Conservation (phyloP, 2,888 invertebrate species). For the Coelopa pilipes region DNA sequence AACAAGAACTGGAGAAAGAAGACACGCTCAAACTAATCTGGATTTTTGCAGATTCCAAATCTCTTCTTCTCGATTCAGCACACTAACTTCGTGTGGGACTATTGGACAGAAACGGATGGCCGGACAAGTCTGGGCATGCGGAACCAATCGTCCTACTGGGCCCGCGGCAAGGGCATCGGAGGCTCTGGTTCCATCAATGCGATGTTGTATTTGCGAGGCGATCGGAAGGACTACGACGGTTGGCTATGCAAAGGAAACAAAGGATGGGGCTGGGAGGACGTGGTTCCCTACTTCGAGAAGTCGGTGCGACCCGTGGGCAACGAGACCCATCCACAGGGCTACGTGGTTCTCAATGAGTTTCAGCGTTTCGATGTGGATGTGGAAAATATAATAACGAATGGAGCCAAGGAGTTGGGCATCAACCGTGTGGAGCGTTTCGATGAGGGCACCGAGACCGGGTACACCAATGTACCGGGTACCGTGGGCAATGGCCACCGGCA, state of each 20-base stretch:
- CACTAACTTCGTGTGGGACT: conserved; percentile 46
- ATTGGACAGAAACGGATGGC: conserved; percentile 45
- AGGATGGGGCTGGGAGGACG: conserved; percentile 80
- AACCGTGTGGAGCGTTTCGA: conserved; percentile 58
- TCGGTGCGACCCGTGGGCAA: conserved; percentile 67
- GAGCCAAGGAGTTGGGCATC: conserved; percentile 71
- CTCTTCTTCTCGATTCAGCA: conserved; percentile 46
- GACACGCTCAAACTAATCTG: neutral
- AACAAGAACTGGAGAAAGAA: neutral
- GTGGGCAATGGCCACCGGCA: conserved; percentile 69
- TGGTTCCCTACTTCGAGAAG: conserved; percentile 83
- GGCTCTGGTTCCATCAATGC: conserved; percentile 72
- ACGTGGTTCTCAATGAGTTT: conserved; percentile 62
- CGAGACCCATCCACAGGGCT: conserved; percentile 67
- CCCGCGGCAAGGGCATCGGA: conserved; percentile 73
- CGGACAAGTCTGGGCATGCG: conserved; percentile 44
- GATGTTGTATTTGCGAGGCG: conserved; percentile 72
- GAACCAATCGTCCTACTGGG: conserved; percentile 64
- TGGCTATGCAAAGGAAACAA: conserved; percentile 71
- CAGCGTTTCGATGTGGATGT: conserved; percentile 51
- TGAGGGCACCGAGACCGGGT: conserved; percentile 68
- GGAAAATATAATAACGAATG: conserved; percentile 73
- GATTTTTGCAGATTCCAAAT: conserved; percentile 47
- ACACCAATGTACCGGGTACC: conserved; percentile 70
- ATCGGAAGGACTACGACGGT: conserved; percentile 69